These are phyloP conservation scores for Verasper variegatus DNA, from an alignment of 2,113 vertebrate species.

Conservation along the genomic window DNA sequence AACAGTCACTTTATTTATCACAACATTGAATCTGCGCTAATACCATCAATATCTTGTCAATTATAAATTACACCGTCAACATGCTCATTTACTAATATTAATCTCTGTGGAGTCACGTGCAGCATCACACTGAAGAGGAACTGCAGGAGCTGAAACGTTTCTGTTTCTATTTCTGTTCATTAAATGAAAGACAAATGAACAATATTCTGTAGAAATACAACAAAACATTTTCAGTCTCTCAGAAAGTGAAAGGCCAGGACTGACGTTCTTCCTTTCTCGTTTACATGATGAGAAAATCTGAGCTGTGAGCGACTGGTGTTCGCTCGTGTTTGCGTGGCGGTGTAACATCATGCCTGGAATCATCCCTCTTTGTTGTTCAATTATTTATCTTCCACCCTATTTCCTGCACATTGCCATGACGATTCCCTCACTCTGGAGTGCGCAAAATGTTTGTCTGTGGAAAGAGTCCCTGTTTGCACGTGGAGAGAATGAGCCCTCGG, in stretches of 20 bases:
- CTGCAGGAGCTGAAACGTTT: conserved; percentile 14
- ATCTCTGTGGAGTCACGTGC: conserved; percentile 18
- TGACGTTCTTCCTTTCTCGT: conserved; percentile 2
- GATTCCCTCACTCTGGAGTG: conserved; percentile 7
- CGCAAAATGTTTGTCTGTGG: conserved; percentile 42
- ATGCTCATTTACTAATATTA: conserved; percentile 46
- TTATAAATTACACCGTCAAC: conserved; percentile 56
- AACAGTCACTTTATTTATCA: conserved; percentile 45
- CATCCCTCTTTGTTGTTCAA: conserved; percentile 41
- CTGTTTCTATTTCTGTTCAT: conserved; percentile 32
- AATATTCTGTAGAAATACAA: background rate
- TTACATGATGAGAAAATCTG: conserved; percentile 30
- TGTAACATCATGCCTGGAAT: conserved; percentile 22
- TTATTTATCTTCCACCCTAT: conserved; percentile 47
- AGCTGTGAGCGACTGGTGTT: conserved; percentile 38
- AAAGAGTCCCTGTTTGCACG: conserved; percentile 34
- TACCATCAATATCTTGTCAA: conserved; percentile 61
- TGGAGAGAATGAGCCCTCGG: conserved; percentile 12
- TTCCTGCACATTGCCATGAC: conserved; percentile 12
- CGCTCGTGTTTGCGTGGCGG: conserved; percentile 9
- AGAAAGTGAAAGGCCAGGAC: too few species aligned
- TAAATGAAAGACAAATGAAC: conserved; percentile 40
- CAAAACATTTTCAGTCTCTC: background rate
- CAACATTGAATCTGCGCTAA: conserved; percentile 48
- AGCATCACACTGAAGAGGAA: conserved; percentile 27